phyloP scores from a whole-genome alignment of 2,888 invertebrate genomes.

The Coenonympha arcania region DNA sequence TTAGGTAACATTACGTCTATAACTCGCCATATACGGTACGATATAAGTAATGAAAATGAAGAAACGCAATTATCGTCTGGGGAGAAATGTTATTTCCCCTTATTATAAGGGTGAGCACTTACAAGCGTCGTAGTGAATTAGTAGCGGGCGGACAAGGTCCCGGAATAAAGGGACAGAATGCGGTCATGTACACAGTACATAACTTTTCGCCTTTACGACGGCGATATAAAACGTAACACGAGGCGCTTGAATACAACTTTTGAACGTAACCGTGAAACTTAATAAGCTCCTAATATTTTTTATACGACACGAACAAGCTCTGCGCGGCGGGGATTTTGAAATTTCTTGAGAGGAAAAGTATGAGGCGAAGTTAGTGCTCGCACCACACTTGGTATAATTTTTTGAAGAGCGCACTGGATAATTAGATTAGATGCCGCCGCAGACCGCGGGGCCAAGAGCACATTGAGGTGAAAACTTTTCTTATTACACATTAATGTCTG shows the following conservation, averaged over 20 bases:
- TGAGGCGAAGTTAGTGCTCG: slow-evolving; percentile 48
- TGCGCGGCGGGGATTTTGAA: slow-evolving; percentile 20
- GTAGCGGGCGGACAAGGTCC: slow-evolving; percentile 35
- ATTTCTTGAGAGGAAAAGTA: slow-evolving; percentile 41
- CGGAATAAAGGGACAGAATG: slow-evolving; percentile 30
- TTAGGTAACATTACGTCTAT: slow-evolving; percentile 34
- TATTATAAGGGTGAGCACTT: slow-evolving; percentile 37
- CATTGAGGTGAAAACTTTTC: slow-evolving; percentile 27
- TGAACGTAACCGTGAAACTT: slow-evolving; percentile 13
- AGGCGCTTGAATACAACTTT: slow-evolving; percentile 1
- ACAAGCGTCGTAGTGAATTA: slow-evolving; percentile 38
- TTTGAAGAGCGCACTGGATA: slow-evolving; percentile 54
- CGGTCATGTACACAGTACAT: slow-evolving; percentile 27
- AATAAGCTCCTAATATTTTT: slow-evolving; percentile 11
- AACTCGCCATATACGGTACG: slow-evolving; percentile 33
- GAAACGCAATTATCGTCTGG: slow-evolving; percentile 42
- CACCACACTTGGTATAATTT: slow-evolving; percentile 48
- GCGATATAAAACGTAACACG: slow-evolving; percentile 19
- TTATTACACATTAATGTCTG: slow-evolving; percentile 32
- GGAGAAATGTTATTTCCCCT: slow-evolving; percentile 35
- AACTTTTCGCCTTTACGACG: slow-evolving; percentile 29
- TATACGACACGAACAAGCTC: slow-evolving; percentile 3
- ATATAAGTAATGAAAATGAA: slow-evolving; percentile 44
- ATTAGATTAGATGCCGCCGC: slow-evolving; percentile 59
- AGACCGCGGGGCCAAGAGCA: slow-evolving; percentile 34